Conservation (phyloP, 2,797 vertebrate species). For the Karalla daura region DNA sequence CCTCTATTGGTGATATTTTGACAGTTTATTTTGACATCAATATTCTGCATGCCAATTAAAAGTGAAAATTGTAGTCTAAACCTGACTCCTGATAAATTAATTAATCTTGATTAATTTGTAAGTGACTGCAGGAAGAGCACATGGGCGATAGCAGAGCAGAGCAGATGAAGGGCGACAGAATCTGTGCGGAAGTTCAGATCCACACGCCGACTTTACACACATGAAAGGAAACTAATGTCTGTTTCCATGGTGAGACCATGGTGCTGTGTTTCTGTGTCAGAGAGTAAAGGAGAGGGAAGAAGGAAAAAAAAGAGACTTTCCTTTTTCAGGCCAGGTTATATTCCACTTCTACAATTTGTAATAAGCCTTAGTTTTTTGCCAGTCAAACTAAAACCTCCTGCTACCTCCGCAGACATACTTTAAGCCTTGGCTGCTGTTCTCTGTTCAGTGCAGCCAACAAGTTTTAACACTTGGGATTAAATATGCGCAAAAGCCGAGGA, state of each 20-base stretch:
- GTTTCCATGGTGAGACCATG: conserved; percentile 57
- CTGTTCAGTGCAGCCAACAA: too few species aligned
- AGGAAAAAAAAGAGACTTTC: background rate
- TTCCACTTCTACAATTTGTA: background rate
- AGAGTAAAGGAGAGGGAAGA: background rate
- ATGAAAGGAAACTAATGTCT: conserved; percentile 15
- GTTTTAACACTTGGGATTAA: too few species aligned
- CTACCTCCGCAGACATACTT: too few species aligned
- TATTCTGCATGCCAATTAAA: too few species aligned
- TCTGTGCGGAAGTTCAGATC: conserved; percentile 28
- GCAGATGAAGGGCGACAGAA: conserved; percentile 17
- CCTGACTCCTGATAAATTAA: background rate
- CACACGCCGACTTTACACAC: conserved; percentile 24
- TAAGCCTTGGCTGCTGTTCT: too few species aligned
- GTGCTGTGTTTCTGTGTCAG: background rate
- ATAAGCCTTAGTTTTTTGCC: background rate
- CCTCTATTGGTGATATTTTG: too few species aligned
- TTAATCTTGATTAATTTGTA: background rate
- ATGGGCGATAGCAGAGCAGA: background rate
- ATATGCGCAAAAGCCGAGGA: too few species aligned
- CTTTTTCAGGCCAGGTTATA: background rate
- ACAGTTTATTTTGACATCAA: too few species aligned
- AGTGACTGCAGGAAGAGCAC: too few species aligned
- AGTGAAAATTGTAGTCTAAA: too few species aligned
- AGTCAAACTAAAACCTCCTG: too few species aligned